These are phyloP conservation scores for Rhagoletis pomonella DNA, from an alignment of 1,140 invertebrate species.

Conservation along the genomic window DNA sequence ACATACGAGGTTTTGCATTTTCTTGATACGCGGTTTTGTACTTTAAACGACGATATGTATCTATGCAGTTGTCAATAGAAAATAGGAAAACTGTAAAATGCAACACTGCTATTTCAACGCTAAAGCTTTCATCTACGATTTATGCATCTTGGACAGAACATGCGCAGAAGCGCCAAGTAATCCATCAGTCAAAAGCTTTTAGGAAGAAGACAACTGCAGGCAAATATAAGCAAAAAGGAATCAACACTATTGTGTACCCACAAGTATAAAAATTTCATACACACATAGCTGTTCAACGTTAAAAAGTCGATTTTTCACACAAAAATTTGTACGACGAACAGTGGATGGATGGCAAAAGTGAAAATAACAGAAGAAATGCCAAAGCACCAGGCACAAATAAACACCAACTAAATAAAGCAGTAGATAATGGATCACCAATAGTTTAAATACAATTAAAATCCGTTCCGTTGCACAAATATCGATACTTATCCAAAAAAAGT, in stretches of 20 bases:
- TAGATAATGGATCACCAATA: constrained; percentile 4
- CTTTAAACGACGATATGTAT: too few relatives aligned
- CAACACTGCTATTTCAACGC: constrained; percentile 4
- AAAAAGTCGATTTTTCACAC: constrained; percentile 52
- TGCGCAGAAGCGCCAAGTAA: constrained; percentile 10
- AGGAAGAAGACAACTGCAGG: constrained; percentile 40
- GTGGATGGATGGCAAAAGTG: constrained; percentile 48
- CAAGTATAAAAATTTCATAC: constrained; percentile 51
- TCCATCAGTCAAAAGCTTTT: constrained; percentile 35
- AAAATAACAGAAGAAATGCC: constrained; percentile 33
- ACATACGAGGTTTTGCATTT: too few relatives aligned
- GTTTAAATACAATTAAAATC: not conserved
- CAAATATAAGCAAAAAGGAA: constrained; percentile 46
- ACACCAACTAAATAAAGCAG: constrained; percentile 3
- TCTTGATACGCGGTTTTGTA: too few relatives aligned
- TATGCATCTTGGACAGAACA: not conserved
- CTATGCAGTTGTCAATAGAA: too few relatives aligned
- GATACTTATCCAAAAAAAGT: constrained; percentile 34
- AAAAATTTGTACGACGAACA: constrained; percentile 20
- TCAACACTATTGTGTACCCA: constrained; percentile 40
- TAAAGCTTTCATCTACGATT: constrained; percentile 4
- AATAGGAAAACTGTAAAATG: not conserved
- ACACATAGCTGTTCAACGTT: constrained; percentile 40
- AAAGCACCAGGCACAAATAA: constrained; percentile 50
- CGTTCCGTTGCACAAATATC: constrained; percentile 6